Base-by-base conservation (phyloP, 2,113 vertebrate species). In the Xenus cinereus region DNA sequence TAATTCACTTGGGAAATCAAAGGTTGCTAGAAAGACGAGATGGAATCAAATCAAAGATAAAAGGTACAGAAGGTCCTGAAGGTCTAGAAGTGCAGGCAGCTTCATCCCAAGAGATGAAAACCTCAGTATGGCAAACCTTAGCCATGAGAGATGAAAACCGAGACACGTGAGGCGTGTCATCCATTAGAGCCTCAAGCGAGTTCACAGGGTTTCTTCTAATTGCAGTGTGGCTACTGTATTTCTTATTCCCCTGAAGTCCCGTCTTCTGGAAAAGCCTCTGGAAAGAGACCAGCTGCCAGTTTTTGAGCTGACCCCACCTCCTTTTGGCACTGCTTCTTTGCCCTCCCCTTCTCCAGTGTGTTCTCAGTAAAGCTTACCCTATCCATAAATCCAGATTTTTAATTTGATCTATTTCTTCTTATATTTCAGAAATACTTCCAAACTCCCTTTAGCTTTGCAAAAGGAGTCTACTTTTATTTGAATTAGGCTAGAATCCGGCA, bases 1-100 rank as follows among this genome's bases (percentile, higher is more conserved):
- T 46, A 93, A 92, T 95, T 96, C 96, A 59, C 84, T 64, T 89
- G 92, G 80, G 86, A 95, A 96, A 97, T 95, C 86, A 93, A 95
- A 97, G 93, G 18, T 88, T 84, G 86, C 60, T 82, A 54, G 90
- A 95, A 92, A 91, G 90, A 92, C 21, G 35, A 95, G 92, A 94
- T 72, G 64, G 80, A 94, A 93, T 92, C 53, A 89, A 94, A 95
- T 75, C 48, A 91, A 82, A 91, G 89, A 84, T 92, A 91, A 95
- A 95, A 95, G 74, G 69, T 87, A 83, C 74, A 94, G 86, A 92
- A 75, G 75, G 89, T 93, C 89, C 66, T 56, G 57, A 68, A 96
- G 94, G 92, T 89, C 92, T 91, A 48, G 69, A 68, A 92, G 84
- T 76, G 59, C 53, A 89, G 41, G 32, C 3, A 0, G 57, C 46